phyloP scores from a whole-genome alignment of 2,797 vertebrate species.

The Notolabrus celidotus region DNA sequence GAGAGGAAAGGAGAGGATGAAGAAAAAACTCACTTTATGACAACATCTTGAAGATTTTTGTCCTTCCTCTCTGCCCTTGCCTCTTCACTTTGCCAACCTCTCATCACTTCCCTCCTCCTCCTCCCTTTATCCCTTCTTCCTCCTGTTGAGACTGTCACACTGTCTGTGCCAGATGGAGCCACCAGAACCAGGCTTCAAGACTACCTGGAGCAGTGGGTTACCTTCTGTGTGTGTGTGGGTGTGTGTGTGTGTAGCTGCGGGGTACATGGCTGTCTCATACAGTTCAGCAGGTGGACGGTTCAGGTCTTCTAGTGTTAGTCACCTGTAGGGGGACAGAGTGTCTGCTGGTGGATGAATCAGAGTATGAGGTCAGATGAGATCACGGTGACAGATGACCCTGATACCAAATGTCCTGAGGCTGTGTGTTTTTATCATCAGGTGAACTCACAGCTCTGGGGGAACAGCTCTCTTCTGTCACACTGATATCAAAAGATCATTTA shows the following conservation, averaged over 20 bases:
- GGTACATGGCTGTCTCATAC: constrained; percentile 11
- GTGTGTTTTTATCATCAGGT: background rate
- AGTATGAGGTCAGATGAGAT: background rate
- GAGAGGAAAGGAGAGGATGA: background rate
- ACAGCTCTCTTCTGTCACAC: too few relatives aligned
- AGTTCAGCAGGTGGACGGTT: constrained; percentile 26
- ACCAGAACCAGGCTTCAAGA: constrained; percentile 52
- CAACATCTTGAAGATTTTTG: constrained; percentile 22
- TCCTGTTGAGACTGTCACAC: constrained; percentile 31
- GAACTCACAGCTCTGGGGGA: background rate
- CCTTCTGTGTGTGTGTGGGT: constrained; percentile 40
- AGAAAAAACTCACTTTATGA: constrained; percentile 16
- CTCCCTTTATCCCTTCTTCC: constrained; percentile 9
- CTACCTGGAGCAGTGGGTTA: constrained; percentile 62
- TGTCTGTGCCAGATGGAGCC: constrained; percentile 67
- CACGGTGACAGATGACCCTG: background rate
- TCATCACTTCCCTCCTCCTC: constrained; percentile 11
- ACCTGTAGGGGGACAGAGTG: background rate
- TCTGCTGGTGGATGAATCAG: constrained; percentile 8
- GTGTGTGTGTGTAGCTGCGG: constrained; percentile 25
- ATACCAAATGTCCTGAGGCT: too few relatives aligned
- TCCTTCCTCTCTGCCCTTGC: constrained; percentile 26
- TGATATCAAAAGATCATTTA: too few relatives aligned
- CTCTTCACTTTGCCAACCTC: constrained; percentile 27
- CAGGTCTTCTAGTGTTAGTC: constrained; percentile 14